Evolutionary conservation across 2,888 invertebrate species (phyloP), one percentile per base, ranked within the genome.

Genomic region (Drosophila kuntzei): DNA sequence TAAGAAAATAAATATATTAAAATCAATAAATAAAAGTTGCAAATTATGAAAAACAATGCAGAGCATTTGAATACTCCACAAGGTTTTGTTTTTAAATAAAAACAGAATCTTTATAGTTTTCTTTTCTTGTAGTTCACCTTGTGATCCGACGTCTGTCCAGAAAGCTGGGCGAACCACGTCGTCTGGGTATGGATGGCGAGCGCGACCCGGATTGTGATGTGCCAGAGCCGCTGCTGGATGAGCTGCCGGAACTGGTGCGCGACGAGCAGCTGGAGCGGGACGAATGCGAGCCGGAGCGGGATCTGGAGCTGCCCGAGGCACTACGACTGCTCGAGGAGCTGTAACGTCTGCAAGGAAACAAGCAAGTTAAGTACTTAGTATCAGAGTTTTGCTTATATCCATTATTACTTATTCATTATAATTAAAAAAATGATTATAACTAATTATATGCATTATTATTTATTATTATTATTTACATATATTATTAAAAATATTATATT

Each of bases 91-190:
- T 29, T 34, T 2, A 18, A 12, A 11, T 22, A 18, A 29, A 4
- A 44, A 8, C 12, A 6, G 7, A 12, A 7, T 41, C 12, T 7
- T 12, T 6, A 2, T 2, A 6, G 12, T 57, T 9, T 14, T 51
- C 9, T 12, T 2, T 39, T 1, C 11, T 29, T 7, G 36, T 29
- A 29, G 16, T 9, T 93, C 95, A 98, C 98, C 98, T 98, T 84
- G 98, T 98, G 90, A 98, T 98, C 82, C 98, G 95, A 65, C 98
- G 94, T 85, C 98, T 94, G 93, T 98, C 98, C 71, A 98, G 93
- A 93, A 98, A 98, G 92, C 97, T 97, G 18, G 98, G 98, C 62
- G 98, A 98, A 43, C 98, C 98, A 83, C 96, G 96, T 69, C 98
- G 95, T 62, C 98, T 94, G 53, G 98, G 97, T 92, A 98, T 98